These are phyloP conservation scores for Eueides isabella DNA, from an alignment of 1,140 invertebrate species.

Conservation along the genomic window DNA sequence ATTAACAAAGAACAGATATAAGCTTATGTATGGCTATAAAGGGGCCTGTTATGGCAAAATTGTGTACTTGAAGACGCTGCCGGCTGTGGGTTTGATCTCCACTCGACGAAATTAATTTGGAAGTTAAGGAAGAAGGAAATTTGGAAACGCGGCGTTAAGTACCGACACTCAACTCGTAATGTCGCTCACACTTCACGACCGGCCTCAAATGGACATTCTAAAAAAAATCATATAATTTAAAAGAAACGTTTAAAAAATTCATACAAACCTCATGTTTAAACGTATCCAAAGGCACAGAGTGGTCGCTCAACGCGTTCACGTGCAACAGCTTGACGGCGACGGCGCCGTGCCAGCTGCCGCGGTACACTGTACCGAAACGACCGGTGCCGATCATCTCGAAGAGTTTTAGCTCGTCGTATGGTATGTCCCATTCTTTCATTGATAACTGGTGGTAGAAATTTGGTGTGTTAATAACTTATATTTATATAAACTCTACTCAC, in stretches of 20 bases:
- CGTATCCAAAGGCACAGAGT: constrained; percentile 95
- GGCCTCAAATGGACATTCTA: too few species aligned
- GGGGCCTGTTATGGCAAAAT: too few species aligned
- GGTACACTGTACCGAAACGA: constrained; percentile 96
- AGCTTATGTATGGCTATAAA: too few species aligned
- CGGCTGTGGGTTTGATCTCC: too few species aligned
- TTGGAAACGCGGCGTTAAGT: too few species aligned
- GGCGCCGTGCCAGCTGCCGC: constrained; percentile 98
- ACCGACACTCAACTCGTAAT: too few species aligned
- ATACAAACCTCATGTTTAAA: constrained; percentile 93
- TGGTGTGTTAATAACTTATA: neutral
- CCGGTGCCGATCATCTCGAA: constrained; percentile 95
- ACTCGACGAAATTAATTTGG: too few species aligned
- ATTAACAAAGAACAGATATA: neutral
- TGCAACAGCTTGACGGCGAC: constrained; percentile 99
- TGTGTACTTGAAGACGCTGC: too few species aligned
- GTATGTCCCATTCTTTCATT: constrained; percentile 98
- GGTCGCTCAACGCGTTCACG: constrained; percentile 93
- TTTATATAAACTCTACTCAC: too few species aligned
- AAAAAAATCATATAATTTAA: too few species aligned
- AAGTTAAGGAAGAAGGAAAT: too few species aligned
- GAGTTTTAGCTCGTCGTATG: constrained; percentile 95
- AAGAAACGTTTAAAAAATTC: neutral
- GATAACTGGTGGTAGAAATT: constrained; percentile 85
- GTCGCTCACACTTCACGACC: too few species aligned